phyloP scores from a whole-genome alignment of 1,140 invertebrate species.

The Drosophila takahashii region DNA sequence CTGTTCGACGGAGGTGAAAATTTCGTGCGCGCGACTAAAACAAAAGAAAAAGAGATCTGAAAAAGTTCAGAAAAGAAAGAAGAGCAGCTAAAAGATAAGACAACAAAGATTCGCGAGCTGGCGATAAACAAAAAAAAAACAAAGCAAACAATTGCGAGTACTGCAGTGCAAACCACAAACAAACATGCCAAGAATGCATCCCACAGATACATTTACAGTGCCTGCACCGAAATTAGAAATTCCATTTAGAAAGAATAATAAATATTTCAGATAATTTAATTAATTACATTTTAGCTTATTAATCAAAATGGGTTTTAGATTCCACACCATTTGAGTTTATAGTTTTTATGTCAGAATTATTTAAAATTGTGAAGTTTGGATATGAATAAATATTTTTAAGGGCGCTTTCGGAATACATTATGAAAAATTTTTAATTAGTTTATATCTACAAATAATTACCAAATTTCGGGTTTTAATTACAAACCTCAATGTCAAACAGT shows the following conservation, averaged over 20 bases:
- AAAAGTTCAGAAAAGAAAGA: constrained; percentile 13
- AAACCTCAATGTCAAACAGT: no score
- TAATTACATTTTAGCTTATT: no score
- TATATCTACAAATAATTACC: no score
- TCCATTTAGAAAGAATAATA: neutral
- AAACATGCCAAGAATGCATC: constrained; percentile 51
- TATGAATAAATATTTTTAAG: no score
- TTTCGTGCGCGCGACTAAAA: constrained; percentile 66
- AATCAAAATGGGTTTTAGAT: no score
- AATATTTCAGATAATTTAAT: neutral
- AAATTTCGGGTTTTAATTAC: no score
- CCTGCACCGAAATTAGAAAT: constrained; percentile 1
- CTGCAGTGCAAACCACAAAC: constrained; percentile 37
- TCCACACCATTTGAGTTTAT: no score
- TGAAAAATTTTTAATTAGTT: no score
- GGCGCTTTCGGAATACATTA: no score
- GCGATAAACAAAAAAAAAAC: constrained; percentile 73
- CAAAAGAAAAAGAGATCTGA: constrained; percentile 28
- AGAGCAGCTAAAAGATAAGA: constrained; percentile 37
- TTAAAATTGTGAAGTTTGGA: no score
- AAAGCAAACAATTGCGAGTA: constrained; percentile 25
- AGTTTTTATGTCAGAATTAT: no score
- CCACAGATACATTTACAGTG: constrained; percentile 34
- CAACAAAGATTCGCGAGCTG: constrained; percentile 37
- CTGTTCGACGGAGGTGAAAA: constrained; percentile 49